phyloP scores from a whole-genome alignment of 2,113 vertebrate genomes.

The Cisticola juncidis region DNA sequence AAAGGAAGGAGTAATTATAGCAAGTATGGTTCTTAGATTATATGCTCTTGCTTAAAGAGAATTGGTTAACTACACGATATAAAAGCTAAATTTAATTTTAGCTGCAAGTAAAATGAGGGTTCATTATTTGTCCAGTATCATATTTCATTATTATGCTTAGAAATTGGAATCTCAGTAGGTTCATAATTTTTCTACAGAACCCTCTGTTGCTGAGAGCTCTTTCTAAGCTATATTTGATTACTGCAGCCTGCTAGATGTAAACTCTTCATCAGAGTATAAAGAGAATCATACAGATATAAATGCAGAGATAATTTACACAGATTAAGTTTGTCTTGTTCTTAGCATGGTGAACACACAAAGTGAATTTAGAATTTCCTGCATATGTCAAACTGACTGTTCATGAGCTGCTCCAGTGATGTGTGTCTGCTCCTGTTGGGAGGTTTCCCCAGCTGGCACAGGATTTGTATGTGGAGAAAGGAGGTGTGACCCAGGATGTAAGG shows the following conservation, averaged over 20 bases:
- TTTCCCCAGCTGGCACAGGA: background rate
- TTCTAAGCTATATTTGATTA: background rate
- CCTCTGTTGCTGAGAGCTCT: background rate
- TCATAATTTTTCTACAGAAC: background rate
- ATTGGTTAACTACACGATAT: background rate
- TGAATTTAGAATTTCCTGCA: rapidly evolving
- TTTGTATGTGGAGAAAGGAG: background rate
- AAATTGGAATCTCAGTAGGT: background rate
- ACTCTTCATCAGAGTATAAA: background rate
- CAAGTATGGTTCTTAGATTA: background rate
- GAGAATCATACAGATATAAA: background rate
- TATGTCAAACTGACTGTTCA: background rate
- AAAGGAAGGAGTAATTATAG: background rate
- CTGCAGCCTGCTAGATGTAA: background rate
- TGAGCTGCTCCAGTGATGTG: background rate
- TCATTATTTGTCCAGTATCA: conserved; percentile 2
- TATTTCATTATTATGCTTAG: background rate
- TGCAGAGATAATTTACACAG: background rate
- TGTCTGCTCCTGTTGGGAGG: rapidly evolving
- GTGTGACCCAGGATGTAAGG: background rate
- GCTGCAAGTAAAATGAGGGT: background rate
- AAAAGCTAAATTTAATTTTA: background rate
- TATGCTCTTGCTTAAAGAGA: background rate
- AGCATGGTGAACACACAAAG: background rate
- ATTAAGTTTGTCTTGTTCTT: background rate